Evolutionary conservation across 2,113 vertebrate genomes (phyloP).

Genomic region (Raja brachyura): DNA sequence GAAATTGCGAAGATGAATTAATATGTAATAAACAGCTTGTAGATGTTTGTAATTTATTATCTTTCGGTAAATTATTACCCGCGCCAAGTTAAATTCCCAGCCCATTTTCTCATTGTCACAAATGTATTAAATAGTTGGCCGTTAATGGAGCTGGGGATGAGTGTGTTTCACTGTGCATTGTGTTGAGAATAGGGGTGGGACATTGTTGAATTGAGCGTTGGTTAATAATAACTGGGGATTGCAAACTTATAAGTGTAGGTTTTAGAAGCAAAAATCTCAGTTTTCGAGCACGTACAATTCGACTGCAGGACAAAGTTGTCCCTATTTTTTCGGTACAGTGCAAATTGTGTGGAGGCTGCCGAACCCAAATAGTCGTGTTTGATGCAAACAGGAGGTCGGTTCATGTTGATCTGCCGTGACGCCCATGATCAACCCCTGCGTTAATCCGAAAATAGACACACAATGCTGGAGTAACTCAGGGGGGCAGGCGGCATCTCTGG

Average conservation of each 20-base stretch:
- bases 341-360: background rate
- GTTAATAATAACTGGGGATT: background rate
- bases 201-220: background rate
- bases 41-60: background rate
- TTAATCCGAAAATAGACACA: too few relatives aligned
- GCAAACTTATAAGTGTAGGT: background rate
- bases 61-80: background rate
- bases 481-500: too few relatives aligned
- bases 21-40: too few relatives aligned
- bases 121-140: background rate
- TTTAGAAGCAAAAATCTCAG: background rate
- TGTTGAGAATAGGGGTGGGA: background rate
- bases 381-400: background rate
- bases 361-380: background rate
- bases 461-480: too few relatives aligned
- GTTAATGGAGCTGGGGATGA: background rate
- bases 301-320: background rate
- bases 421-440: too few relatives aligned
- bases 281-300: background rate
- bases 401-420: too few relatives aligned
- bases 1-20: background rate
- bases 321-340: background rate
- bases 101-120: background rate
- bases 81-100: background rate
- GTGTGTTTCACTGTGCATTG: background rate